Evolutionary conservation across 2,888 invertebrate species (phyloP), one percentile per base, ranked within the genome.

Genomic region (Erebia epiphron): DNA sequence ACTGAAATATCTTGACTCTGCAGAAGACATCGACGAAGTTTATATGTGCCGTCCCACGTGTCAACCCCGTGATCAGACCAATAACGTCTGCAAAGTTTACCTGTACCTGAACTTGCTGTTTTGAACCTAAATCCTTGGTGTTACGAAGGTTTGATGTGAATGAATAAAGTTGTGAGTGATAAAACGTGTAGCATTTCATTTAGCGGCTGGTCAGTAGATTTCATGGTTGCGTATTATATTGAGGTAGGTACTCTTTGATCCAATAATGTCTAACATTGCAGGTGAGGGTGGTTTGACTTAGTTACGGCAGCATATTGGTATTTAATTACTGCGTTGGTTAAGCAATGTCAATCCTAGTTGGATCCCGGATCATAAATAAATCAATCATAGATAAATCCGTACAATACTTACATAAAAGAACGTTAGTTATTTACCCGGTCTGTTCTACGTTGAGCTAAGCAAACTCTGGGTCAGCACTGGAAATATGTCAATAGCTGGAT

Each of bases 41-140:
- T 79, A 82, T 77, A 83, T 80, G 80, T 79, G 75, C 78, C 78
- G 81, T 79, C 81, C 81, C 84, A 80, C 89, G 89, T 90, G 89
- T 86, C 89, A 86, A 86, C 80, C 81, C 78, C 76, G 83, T 90
- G 90, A 90, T 90, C 89, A 89, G 85, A 88, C 90, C 86, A 90
- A 90, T 90, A 88, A 86, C 71, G 75, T 74, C 71, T 63, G 67
- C 74, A 58, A 64, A 57, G 57, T 49, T 1, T 57, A 56, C 21
- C n/a, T 71, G 52, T n/a, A n/a, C 2, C 14, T n/a, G n/a, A 14
- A 58, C 56, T 65, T 10, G 7, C 58, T 2, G 75, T 75, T 72
- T 41, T 63, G 16, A 61, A 72, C 73, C 67, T 73, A 78, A 77
- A 54, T 10, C 0, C 14, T 0, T 52, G 7, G 56, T 0, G 3